Evolutionary conservation across 1,140 invertebrate genomes (phyloP), one percentile per base, ranked within the genome.

Genomic region (Mactra quadrangularis): DNA sequence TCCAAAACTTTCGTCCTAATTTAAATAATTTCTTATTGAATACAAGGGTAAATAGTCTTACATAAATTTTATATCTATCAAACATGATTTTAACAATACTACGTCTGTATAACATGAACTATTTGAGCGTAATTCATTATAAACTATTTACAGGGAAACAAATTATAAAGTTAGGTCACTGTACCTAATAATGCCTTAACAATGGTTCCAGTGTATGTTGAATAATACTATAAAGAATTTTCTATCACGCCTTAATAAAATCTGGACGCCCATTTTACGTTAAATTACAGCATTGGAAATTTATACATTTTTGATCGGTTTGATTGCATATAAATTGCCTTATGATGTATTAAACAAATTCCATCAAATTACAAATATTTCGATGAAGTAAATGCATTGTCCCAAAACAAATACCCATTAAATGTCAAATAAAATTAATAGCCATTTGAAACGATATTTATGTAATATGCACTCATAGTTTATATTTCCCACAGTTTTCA

Each of bases 11-110:
- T 41, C 15, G 38, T 70, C 50, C 45, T 70, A 27, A 50, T 52
- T 70, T 70, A 50, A 70, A 70, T 70, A 45, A 70, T 45, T 38
- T 72, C 55, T 52, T 19, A 31, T 57, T 35, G 22, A 17, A 55
- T 33, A 72, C 35, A 31, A 72, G 35, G 13, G 70, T 41, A 55
- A 72, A 72, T 22, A 72, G 15, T 57, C 25, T 72, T 72, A 72
- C 70, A 72, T 72, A 72, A 72, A 72, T 72, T 72, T 38, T 50
- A 45, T 33, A 68, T 68, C 29, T 68, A 50, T 68, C 41, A 68
- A 52, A 68, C 41, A 68, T 15, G 38, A 47, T 47, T 15, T 19
- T 13, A 68, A 68, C 64, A 68, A 68, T 29, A 41, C 1, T 29
- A 4, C 45, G 29, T 47, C 64, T 68, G 45, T 68, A 47, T 50